Evolutionary conservation across 2,888 invertebrate species (phyloP).

Genomic region (Muschampia plurimacula): DNA sequence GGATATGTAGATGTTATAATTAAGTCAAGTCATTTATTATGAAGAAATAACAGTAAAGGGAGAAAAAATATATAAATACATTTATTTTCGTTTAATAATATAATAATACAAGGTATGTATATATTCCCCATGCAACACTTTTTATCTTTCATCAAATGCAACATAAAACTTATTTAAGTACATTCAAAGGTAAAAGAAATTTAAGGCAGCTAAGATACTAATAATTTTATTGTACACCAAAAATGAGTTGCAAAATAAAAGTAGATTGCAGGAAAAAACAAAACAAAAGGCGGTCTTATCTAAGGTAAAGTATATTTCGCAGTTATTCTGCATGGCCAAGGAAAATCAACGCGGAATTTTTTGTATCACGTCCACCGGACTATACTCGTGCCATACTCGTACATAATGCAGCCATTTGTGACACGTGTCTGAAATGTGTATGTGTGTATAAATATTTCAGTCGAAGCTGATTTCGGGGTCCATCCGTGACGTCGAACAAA

Average conservation of each 20-base stretch:
- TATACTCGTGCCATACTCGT: not conserved
- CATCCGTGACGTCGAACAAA: not conserved
- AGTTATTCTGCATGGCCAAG: not conserved
- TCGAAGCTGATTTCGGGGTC: conserved; percentile 6
- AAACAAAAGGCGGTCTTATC: too few relatives aligned
- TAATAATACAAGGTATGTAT: too few relatives aligned
- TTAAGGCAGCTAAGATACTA: not conserved
- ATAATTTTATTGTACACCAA: too few relatives aligned
- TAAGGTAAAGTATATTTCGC: not conserved
- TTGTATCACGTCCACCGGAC: conserved; percentile 25
- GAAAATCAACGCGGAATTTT: conserved; percentile 9
- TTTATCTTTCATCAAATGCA: too few relatives aligned
- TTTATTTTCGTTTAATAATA: too few relatives aligned
- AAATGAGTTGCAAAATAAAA: too few relatives aligned
- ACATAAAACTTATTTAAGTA: not conserved
- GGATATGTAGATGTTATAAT: too few relatives aligned
- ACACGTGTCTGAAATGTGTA: conserved; percentile 29
- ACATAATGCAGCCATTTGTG: conserved; percentile 26
- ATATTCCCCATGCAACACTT: too few relatives aligned
- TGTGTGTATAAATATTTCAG: conserved; percentile 16
- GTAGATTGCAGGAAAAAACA: too few relatives aligned
- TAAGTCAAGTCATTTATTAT: too few relatives aligned
- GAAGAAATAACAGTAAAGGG: too few relatives aligned
- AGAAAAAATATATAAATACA: too few relatives aligned
- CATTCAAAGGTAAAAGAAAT: not conserved